Evolutionary conservation across 2,113 vertebrate species (phyloP).

Genomic region (Ceyx melanurus): DNA sequence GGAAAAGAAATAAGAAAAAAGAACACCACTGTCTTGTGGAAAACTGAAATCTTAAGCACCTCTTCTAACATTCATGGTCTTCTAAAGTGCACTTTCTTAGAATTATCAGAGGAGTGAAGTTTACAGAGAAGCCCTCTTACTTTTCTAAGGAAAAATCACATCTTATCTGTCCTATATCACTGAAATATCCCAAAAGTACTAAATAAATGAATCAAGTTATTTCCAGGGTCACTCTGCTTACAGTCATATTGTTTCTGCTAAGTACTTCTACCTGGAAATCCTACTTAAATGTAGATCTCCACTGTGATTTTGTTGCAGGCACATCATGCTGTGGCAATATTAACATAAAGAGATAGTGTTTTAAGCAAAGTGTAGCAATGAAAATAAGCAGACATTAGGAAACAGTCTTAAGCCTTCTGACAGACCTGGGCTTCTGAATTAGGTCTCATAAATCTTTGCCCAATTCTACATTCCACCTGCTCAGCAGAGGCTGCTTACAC

Average conservation of each 20-base stretch:
- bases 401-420: background rate
- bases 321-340: background rate
- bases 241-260: background rate
- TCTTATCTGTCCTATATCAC: background rate
- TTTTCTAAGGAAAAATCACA: background rate
- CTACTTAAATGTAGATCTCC: background rate
- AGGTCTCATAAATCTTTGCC: background rate
- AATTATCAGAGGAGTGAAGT: background rate
- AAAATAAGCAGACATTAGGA: background rate
- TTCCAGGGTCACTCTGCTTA: background rate
- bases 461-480: background rate
- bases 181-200: background rate
- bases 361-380: background rate
- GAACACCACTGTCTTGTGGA: background rate
- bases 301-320: background rate
- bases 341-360: background rate
- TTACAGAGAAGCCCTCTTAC: background rate
- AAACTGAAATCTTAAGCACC: background rate
- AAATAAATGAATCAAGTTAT: background rate
- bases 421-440: background rate
- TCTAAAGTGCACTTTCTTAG: background rate
- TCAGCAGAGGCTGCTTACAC: background rate
- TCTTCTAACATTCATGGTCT: background rate
- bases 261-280: background rate
- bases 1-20: background rate